phyloP scores from a whole-genome alignment of 2,797 vertebrate species.

The Cossypha dichroa region DNA sequence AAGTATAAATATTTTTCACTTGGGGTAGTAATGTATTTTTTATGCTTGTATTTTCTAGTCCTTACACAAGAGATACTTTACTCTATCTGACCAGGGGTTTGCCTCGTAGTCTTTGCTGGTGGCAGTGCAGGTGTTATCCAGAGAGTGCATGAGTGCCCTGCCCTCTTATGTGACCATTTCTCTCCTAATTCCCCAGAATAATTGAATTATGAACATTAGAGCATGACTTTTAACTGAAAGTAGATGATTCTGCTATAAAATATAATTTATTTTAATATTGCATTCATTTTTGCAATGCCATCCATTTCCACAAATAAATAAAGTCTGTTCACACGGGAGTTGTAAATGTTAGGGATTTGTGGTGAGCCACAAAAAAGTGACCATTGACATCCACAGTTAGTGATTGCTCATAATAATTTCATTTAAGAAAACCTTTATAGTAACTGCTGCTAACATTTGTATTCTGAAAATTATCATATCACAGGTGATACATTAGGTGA shows the following conservation, averaged over 20 bases:
- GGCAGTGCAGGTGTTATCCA: not conserved
- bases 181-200: not conserved
- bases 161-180: not conserved
- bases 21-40: not conserved
- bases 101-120: not conserved
- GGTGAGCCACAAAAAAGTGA: not conserved
- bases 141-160: not conserved
- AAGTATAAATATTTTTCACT: not conserved
- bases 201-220: not conserved
- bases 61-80: not conserved
- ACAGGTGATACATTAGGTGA: not conserved
- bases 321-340: not conserved
- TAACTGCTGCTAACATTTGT: not conserved
- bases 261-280: not conserved
- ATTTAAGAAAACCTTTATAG: not conserved
- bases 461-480: not conserved
- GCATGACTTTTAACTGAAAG: not conserved
- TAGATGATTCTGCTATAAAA: not conserved
- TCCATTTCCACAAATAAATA: not conserved
- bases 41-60: not conserved
- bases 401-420: not conserved
- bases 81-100: not conserved
- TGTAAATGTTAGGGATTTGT: not conserved
- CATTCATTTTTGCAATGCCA: not conserved
- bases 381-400: not conserved